Conservation (phyloP, 2,888 invertebrate species). For the Hydrotaea cyrtoneurina region DNA sequence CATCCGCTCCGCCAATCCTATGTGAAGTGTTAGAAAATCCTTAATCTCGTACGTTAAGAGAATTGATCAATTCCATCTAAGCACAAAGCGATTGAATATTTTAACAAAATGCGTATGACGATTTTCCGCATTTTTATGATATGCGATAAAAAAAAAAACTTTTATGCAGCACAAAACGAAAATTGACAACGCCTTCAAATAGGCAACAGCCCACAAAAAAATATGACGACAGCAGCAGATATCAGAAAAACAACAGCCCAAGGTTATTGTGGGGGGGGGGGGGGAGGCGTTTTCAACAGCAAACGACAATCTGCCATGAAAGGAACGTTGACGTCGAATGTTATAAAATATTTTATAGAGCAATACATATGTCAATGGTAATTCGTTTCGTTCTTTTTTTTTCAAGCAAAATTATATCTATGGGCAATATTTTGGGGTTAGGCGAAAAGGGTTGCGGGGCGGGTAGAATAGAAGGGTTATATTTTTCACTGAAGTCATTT, state of each 20-base stretch:
- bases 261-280: no score
- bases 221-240: neutral
- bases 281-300: neutral
- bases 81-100: conserved; percentile 19
- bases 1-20: no score
- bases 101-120: conserved; percentile 24
- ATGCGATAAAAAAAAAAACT: neutral
- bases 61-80: conserved; percentile 5
- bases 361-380: conserved; percentile 57
- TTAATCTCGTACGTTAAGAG: neutral
- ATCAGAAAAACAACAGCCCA: conserved; percentile 9
- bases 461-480: conserved; percentile 4
- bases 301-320: conserved; percentile 36
- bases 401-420: conserved; percentile 32
- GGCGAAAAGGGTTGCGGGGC: neutral
- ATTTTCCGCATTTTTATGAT: conserved; percentile 23
- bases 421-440: neutral
- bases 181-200: conserved; percentile 34
- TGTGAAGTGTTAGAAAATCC: conserved; percentile 6
- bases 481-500: neutral
- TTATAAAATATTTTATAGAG: conserved; percentile 19
- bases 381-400: no score
- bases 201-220: conserved; percentile 33
- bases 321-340: conserved; percentile 5
- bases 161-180: neutral